Base-by-base conservation (phyloP, 2,888 invertebrate species). In the Andricus quercusramuli region DNA sequence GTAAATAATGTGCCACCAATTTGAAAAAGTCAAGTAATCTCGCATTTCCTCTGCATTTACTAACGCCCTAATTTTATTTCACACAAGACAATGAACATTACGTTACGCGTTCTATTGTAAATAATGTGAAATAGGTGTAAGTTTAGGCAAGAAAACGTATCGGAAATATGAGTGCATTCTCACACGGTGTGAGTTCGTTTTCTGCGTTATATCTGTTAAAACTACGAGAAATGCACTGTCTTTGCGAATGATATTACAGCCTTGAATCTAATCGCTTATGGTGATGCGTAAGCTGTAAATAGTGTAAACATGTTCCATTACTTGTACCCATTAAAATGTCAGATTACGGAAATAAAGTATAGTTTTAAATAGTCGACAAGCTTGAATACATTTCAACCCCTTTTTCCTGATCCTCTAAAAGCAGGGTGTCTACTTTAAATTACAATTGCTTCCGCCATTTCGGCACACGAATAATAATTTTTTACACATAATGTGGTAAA, bases 231-330 rank as follows among this genome's bases (percentile, higher is more conserved):
- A 74, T 67, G 68, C 81, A 78, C 74, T 81, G 76, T 80, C 76
- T 79, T 22, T 25, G 64, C 64, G 29, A 64, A 64, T 64, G 25
- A 64, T 64, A 79, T 82, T 82, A 80, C 78, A 78, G 80, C 77
- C 78, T 81, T 81, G 80, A 80, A 80, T 79, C 78, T 51, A 68
- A 83, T 80, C 78, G 81, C 65, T 64, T 64, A 77, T 44, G 65
- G 44, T 64, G 20, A 22, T 47, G 64, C 64, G 41, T 88, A 86
- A 86, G 86, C 80, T 90, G 89, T 90, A 90, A 85, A 90, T 90
- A 90, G 86, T 90, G 89, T 90, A 89, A 88, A 88, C 87, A 88
- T 86, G 85, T 86, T 88, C 85, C 86, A 87, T 85, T 83, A 83
- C 82, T 66, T 85, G 85, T 83, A 83, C 80, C 80, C 83, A 82